Percentiles rank a stretch among this genome's conserved stretches.
Evolutionary conservation across 2,113 vertebrate genomes (phyloP).

Genomic region (Dissostichus mawsoni): DNA sequence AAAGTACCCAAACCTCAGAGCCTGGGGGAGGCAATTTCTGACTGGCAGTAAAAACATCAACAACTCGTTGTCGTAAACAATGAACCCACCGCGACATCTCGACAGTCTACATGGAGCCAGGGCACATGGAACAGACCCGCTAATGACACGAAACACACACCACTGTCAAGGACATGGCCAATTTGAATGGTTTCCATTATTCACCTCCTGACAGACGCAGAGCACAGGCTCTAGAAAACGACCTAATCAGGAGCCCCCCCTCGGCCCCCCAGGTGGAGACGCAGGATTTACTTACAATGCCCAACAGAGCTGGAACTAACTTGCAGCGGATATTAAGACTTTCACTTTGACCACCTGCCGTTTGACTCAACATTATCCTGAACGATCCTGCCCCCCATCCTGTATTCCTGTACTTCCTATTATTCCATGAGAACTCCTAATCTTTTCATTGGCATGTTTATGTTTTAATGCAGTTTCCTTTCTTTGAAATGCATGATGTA

Average conservation of each 20-base stretch:
- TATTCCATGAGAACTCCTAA: background rate
- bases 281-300: background rate
- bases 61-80: conserved; percentile 62
- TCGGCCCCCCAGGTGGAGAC: background rate
- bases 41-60: conserved; percentile 63
- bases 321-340: background rate
- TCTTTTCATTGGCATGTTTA: background rate
- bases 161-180: background rate
- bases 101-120: conserved; percentile 5
- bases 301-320: background rate
- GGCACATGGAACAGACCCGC: conserved; percentile 2
- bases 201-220: background rate
- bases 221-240: background rate
- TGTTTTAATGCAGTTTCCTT: background rate
- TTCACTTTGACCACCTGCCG: background rate
- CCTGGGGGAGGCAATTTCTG: conserved; percentile 60
- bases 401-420: background rate
- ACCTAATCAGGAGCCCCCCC: background rate
- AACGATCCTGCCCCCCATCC: background rate
- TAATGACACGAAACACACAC: conserved; percentile 20
- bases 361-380: background rate
- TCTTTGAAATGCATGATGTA: background rate
- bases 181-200: background rate
- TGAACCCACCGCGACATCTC: conserved; percentile 39
- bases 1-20: conserved; percentile 64